These are phyloP conservation scores for Papilio dardanus DNA, from an alignment of 1,140 invertebrate species.

Conservation along the genomic window DNA sequence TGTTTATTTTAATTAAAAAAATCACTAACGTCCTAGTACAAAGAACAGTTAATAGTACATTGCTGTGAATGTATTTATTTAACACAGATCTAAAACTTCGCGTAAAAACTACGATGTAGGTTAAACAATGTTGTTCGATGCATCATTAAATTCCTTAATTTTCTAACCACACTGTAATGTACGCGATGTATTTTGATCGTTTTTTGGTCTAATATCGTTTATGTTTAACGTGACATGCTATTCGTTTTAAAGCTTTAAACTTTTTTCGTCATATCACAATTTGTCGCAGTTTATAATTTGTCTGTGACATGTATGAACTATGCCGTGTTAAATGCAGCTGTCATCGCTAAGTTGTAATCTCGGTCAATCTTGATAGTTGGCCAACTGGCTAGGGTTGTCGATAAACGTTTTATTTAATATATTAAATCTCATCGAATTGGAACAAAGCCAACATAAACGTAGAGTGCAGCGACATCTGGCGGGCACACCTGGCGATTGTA, in stretches of 20 bases:
- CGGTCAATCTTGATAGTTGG: background rate
- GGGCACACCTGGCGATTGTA: background rate
- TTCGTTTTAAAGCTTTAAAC: background rate
- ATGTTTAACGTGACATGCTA: background rate
- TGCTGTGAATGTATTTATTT: slow-evolving; percentile 22
- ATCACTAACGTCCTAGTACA: background rate
- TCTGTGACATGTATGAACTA: background rate
- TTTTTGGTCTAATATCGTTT: background rate
- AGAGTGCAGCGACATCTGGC: slow-evolving; percentile 3
- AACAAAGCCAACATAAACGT: background rate
- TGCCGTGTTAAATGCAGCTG: background rate
- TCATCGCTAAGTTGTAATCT: background rate
- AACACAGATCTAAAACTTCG: slow-evolving; percentile 17
- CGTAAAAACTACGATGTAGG: slow-evolving; percentile 17
- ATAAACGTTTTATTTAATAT: background rate
- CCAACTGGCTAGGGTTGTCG: slow-evolving; percentile 1
- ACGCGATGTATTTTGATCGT: background rate
- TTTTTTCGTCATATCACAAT: background rate
- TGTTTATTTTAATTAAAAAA: background rate
- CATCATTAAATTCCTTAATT: background rate
- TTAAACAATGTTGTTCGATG: background rate
- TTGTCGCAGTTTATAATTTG: background rate
- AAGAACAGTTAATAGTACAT: background rate
- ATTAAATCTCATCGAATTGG: background rate
- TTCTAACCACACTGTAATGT: background rate